Evolutionary conservation across 1,140 invertebrate species (phyloP).

Genomic region (Wiebesia pumilae): DNA sequence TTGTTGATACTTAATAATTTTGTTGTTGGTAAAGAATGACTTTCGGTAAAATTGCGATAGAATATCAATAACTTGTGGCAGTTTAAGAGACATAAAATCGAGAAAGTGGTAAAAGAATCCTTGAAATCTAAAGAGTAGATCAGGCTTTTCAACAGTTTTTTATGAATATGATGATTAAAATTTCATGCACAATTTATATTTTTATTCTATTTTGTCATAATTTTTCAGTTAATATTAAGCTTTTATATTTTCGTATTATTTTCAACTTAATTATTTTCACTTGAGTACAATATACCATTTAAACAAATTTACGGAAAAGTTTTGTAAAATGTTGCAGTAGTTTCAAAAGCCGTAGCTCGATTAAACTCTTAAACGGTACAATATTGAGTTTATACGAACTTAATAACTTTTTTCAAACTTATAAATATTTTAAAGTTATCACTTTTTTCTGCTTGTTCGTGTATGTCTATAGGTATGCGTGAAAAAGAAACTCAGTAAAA

Average conservation of each 20-base stretch:
- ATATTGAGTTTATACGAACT: constrained; percentile 15
- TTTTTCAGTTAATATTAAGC: not conserved
- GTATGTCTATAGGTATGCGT: not conserved
- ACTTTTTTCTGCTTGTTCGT: too few relatives aligned
- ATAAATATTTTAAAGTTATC: not conserved
- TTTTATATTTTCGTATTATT: not conserved
- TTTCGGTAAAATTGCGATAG: too few relatives aligned
- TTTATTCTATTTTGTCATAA: not conserved
- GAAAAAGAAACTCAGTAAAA: not conserved
- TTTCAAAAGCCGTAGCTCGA: not conserved
- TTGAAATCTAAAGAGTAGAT: too few relatives aligned
- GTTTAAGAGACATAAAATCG: too few relatives aligned
- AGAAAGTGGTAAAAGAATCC: too few relatives aligned
- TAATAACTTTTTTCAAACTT: not conserved
- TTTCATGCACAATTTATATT: not conserved
- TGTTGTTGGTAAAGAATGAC: too few relatives aligned
- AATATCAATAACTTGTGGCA: too few relatives aligned
- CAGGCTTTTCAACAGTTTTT: too few relatives aligned
- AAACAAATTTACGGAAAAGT: not conserved
- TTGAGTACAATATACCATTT: not conserved
- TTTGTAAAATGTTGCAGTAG: not conserved
- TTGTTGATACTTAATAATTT: too few relatives aligned
- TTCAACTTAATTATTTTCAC: not conserved
- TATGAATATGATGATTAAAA: too few relatives aligned
- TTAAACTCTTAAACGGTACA: not conserved